These are phyloP conservation scores for Diplazon laetatorius DNA, from an alignment of 2,888 invertebrate species.

Conservation along the genomic window DNA sequence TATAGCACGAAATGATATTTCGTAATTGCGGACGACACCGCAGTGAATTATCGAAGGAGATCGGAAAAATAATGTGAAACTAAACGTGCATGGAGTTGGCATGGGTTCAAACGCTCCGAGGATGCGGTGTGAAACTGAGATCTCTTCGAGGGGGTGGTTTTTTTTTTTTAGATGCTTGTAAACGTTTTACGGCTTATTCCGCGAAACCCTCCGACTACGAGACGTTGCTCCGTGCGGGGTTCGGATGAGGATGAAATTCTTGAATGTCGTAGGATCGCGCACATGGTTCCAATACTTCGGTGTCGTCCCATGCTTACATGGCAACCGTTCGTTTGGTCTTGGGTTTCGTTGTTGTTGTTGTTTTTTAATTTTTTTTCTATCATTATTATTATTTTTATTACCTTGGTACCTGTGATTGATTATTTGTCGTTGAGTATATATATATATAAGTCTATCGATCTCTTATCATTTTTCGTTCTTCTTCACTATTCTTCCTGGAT, in stretches of 20 bases:
- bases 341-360: background rate
- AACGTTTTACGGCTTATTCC: constrained; percentile 62
- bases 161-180: constrained; percentile 46
- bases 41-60: background rate
- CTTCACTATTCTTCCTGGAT: background rate
- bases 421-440: too few species aligned
- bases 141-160: constrained; percentile 30
- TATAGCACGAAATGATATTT: background rate
- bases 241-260: constrained; percentile 56
- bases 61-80: background rate
- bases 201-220: constrained; percentile 34
- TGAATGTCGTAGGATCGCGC: constrained; percentile 32
- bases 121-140: constrained; percentile 41
- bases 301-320: background rate
- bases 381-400: background rate
- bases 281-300: background rate
- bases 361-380: background rate
- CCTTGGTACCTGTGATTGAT: background rate
- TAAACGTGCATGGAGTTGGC: constrained; percentile 1
- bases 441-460: too few species aligned
- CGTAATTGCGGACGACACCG: background rate
- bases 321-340: background rate
- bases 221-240: constrained; percentile 39
- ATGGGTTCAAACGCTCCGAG: constrained; percentile 34
- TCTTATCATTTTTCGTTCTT: background rate